Conservation (phyloP, 2,888 invertebrate species). For the Dolichopus griseipennis region DNA sequence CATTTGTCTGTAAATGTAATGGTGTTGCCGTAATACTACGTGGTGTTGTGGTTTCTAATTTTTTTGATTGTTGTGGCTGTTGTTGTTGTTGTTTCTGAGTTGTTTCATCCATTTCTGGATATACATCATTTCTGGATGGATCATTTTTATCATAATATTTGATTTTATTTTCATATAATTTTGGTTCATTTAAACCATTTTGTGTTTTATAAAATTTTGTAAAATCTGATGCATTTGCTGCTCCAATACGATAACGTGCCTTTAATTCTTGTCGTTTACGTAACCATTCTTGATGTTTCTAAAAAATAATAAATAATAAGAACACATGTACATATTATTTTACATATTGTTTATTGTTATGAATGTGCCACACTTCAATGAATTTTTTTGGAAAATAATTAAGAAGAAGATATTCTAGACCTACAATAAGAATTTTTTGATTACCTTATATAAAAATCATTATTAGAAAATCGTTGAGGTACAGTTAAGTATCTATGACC, state of each 20-base stretch:
- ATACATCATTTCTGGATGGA: slow-evolving; percentile 36
- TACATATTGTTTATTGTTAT: background rate
- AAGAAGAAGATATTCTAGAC: slow-evolving; percentile 12
- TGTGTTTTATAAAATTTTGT: slow-evolving; percentile 10
- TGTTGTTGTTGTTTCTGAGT: slow-evolving; percentile 19
- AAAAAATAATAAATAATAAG: slow-evolving; percentile 16
- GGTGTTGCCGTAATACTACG: slow-evolving; percentile 13
- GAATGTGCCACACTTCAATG: slow-evolving; percentile 5
- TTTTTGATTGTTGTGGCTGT: too few relatives aligned
- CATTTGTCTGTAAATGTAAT: slow-evolving; percentile 14
- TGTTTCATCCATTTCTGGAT: slow-evolving; percentile 31
- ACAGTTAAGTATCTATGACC: background rate
- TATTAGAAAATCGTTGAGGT: slow-evolving; percentile 17
- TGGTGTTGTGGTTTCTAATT: slow-evolving; percentile 13
- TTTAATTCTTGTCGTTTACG: slow-evolving; percentile 31
- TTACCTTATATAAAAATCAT: background rate
- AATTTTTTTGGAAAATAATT: background rate
- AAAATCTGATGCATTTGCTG: slow-evolving; percentile 32
- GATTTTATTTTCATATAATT: background rate
- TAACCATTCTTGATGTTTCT: slow-evolving; percentile 44
- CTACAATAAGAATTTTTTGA: slow-evolving; percentile 14
- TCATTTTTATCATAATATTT: slow-evolving; percentile 17
- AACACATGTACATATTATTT: background rate
- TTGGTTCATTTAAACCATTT: background rate
- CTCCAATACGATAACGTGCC: slow-evolving; percentile 22